These are phyloP conservation scores for Dasypus novemcinctus DNA, from an alignment of 2,113 vertebrate genomes.

Conservation along the genomic window DNA sequence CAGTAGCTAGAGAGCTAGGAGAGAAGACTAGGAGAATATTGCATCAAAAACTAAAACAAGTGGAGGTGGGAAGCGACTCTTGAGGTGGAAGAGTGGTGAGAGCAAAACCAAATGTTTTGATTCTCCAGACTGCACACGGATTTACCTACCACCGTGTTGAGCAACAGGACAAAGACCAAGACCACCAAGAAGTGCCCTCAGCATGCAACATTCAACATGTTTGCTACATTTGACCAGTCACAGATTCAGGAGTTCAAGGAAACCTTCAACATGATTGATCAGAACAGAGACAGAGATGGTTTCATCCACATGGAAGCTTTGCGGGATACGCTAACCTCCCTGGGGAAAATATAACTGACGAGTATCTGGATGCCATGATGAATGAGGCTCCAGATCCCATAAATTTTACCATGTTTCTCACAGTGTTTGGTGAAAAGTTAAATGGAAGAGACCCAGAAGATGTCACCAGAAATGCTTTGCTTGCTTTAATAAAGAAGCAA, in stretches of 20 bases:
- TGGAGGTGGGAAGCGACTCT: no score
- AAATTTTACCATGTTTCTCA: constrained; percentile 97
- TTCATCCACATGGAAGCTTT: no score
- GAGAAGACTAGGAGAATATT: neutral
- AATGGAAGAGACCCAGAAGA: constrained; percentile 89
- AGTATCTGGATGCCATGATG: constrained; percentile 97
- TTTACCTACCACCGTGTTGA: constrained; percentile 87
- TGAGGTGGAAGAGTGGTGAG: neutral
- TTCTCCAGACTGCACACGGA: neutral
- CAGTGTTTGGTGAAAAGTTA: constrained; percentile 95
- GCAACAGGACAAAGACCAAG: constrained; percentile 92
- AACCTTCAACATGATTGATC: no score
- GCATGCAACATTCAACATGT: constrained; percentile 90
- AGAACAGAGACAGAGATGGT: no score
- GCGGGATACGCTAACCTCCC: constrained; percentile 78
- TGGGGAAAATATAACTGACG: constrained; percentile 93
- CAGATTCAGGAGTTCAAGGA: no score
- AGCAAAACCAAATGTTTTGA: no score
- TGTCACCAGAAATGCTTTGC: constrained; percentile 93
- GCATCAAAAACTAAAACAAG: neutral
- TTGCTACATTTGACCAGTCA: no score
- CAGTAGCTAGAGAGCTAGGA: constrained; percentile 16
- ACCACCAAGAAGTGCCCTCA: constrained; percentile 95
- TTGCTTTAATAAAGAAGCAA: constrained; percentile 80
- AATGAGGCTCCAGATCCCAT: constrained; percentile 77